These are phyloP conservation scores for Syrphus vitripennis DNA, from an alignment of 2,888 invertebrate genomes.

Conservation along the genomic window DNA sequence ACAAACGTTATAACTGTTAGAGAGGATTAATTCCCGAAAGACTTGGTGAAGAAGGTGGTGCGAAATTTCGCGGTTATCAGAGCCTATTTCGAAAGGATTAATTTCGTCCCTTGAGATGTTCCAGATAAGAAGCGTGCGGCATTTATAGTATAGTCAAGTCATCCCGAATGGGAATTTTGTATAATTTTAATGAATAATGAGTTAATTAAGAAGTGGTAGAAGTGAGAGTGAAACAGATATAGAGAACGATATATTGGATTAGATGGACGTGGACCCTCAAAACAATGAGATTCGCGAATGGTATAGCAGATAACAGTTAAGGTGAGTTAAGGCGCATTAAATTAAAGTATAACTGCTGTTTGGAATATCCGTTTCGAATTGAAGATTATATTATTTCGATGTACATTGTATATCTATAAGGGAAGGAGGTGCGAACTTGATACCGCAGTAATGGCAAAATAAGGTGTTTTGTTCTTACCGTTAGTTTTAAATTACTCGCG, in stretches of 20 bases:
- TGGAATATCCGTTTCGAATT: conserved; percentile 65
- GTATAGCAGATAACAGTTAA: conserved; percentile 65
- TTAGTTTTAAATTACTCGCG: not conserved
- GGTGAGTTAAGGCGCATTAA: conserved; percentile 69
- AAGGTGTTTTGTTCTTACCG: not conserved
- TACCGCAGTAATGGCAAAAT: not conserved
- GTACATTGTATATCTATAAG: not conserved
- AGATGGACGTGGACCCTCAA: conserved; percentile 47
- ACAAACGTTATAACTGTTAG: not conserved
- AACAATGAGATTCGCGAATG: conserved; percentile 52
- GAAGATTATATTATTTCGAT: conserved; percentile 23
- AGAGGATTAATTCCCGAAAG: conserved; percentile 51
- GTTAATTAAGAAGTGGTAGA: conserved; percentile 77
- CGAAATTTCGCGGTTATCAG: conserved; percentile 72
- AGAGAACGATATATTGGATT: conserved; percentile 19
- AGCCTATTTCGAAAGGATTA: conserved; percentile 70
- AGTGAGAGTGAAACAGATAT: not conserved
- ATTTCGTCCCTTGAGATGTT: conserved; percentile 67
- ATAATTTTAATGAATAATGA: conserved; percentile 79
- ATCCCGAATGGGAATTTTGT: conserved; percentile 69
- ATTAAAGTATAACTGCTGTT: conserved; percentile 64
- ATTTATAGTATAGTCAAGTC: not conserved
- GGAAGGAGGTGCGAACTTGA: not conserved
- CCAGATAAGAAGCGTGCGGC: conserved; percentile 43
- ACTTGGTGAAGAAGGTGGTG: conserved; percentile 55